Base-by-base conservation (phyloP, 1,140 invertebrate species). In the Vanessa tameamea region DNA sequence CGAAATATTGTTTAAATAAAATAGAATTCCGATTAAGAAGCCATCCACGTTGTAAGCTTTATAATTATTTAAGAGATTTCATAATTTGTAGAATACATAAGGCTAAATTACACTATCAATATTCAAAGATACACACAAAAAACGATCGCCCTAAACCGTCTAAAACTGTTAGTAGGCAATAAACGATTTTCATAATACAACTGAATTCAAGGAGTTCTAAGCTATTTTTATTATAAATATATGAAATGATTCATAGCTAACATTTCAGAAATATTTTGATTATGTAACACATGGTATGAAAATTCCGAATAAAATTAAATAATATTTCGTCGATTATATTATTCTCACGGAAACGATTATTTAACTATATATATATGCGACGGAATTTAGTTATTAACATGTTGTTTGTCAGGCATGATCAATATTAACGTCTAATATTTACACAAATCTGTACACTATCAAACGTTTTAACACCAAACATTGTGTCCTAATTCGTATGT, bases 381-480 rank as follows among this genome's bases (percentile, higher is more conserved):
- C 83, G 79, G 82, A 87, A 86, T 85, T 78, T 79, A 80, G 69
- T 83, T 82, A 82, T 84, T 85, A 88, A 81, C 79, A 87, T 81
- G 69, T 84, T 72, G 79, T 77, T 82, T 85, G 78, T 78, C 85
- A 88, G 85, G 87, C 87, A 85, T 82, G 77, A 84, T 85, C 86
- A 91, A 91, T 88, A 89, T 86, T 87, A 79, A 78, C 72, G 63
- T 73, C 70, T 70, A 84, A 86, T 89, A 87, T 91, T 91, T 88
- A 85, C 85, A 81, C 76, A 84, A 85, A 88, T 86, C 86, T 86
- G 86, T 89, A 88, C 81, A 88, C 81, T 85, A 87, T 89, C 83
- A 82, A 76, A 84, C 85, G 78, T 91, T 91, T 91, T 91, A 89
- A 89, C 88, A 87, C 88, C 86, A 87, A 90, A 90, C 84, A 90